Percentiles rank a stretch among this genome's conserved stretches.
phyloP scores from a whole-genome alignment of 2,113 vertebrate species.

The Chionomys nivalis region DNA sequence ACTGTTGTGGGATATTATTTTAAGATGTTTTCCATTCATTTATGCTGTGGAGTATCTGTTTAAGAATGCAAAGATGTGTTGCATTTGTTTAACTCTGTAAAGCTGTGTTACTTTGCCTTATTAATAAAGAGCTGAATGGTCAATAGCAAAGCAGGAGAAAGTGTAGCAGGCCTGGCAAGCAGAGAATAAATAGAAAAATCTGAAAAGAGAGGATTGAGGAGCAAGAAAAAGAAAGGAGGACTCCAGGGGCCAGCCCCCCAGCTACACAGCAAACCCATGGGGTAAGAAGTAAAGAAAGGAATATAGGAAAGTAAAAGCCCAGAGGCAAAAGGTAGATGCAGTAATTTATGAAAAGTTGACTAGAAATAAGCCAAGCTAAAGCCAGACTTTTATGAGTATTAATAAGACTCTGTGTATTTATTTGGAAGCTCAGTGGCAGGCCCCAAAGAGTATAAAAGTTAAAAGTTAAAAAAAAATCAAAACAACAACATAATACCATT shows the following conservation, averaged over 20 bases:
- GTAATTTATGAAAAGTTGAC: neutral
- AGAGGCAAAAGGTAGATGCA: neutral
- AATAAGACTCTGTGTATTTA: neutral
- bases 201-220: neutral
- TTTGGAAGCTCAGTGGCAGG: neutral
- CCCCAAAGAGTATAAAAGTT: neutral
- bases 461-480: no score
- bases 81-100: neutral
- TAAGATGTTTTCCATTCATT: neutral
- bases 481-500: neutral
- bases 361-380: neutral
- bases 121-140: neutral
- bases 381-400: neutral
- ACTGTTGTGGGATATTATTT: neutral
- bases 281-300: neutral
- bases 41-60: neutral
- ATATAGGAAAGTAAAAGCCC: neutral
- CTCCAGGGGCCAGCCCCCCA: neutral
- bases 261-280: neutral
- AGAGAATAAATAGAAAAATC: neutral
- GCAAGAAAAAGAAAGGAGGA: neutral
- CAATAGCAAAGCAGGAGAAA: neutral
- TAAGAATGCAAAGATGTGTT: neutral
- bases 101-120: neutral
- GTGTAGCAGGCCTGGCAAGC: neutral